Conservation (phyloP, 2,797 vertebrate genomes). For the Psittacula derbiana region DNA sequence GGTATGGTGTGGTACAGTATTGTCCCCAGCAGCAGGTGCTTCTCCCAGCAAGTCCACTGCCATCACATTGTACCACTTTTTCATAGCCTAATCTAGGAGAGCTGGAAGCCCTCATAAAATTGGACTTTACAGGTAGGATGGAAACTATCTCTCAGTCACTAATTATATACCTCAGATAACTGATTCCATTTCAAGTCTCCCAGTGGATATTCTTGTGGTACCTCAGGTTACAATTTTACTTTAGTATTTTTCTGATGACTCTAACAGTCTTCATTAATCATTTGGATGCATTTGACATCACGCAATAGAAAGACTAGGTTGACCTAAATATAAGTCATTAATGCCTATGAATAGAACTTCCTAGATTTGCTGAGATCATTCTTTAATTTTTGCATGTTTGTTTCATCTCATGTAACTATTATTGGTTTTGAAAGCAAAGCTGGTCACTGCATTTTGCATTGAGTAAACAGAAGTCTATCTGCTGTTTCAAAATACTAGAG, state of each 20-base stretch:
- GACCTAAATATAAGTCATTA: not conserved
- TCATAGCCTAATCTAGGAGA: not conserved
- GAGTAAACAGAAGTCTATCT: constrained; percentile 61
- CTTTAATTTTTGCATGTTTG: not conserved
- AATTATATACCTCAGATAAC: not conserved
- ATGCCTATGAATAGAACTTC: not conserved
- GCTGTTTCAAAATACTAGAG: constrained; percentile 18
- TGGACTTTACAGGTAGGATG: not conserved
- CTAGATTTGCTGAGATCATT: not conserved
- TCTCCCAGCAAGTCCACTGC: not conserved
- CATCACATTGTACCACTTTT: fast-evolving
- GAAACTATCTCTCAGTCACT: not conserved
- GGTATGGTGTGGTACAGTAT: fast-evolving
- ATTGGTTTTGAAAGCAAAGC: constrained; percentile 7
- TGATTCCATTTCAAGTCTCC: not conserved
- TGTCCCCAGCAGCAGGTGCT: not conserved
- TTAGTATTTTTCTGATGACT: not conserved
- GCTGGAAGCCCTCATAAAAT: not conserved
- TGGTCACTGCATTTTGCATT: not conserved
- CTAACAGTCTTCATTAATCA: not conserved
- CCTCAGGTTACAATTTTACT: not conserved
- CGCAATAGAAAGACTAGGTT: not conserved
- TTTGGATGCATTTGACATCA: not conserved
- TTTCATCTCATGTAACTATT: not conserved
- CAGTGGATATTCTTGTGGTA: not conserved